A percentile compares a stretch with the other conserved stretches of the same genome.
phyloP scores from a whole-genome alignment of 2,113 vertebrate genomes.

The Elanus axillaris region DNA sequence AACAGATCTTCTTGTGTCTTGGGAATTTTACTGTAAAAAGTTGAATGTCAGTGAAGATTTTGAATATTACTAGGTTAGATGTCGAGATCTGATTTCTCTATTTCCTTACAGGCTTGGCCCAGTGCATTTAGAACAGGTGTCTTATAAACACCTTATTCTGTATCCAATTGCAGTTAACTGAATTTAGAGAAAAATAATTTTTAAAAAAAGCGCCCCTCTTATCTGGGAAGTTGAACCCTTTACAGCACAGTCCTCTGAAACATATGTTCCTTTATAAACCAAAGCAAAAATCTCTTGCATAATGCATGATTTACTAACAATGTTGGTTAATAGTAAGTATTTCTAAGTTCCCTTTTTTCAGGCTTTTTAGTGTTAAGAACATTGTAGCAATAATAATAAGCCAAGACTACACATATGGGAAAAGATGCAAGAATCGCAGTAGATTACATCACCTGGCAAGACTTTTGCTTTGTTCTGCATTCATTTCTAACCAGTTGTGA shows the following conservation, averaged over 20 bases:
- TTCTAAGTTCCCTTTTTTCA: background rate
- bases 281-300: background rate
- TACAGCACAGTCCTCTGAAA: background rate
- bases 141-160: background rate
- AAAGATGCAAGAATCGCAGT: background rate
- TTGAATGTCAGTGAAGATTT: background rate
- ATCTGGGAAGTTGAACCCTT: background rate
- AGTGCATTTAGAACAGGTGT: background rate
- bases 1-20: background rate
- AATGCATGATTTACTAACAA: background rate
- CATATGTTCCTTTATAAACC: background rate
- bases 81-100: background rate
- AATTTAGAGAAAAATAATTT: background rate
- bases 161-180: background rate
- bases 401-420: background rate
- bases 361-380: background rate
- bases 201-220: background rate
- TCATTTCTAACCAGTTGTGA: background rate
- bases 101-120: background rate
- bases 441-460: conserved; percentile 33
- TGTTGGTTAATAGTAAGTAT: background rate
- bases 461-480: background rate
- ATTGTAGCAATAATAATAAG: background rate
- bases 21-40: background rate
- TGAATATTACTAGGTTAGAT: background rate